Evolutionary conservation across 1,140 invertebrate genomes (phyloP), one percentile per base, ranked within the genome.

Genomic region (Phortica variegata): DNA sequence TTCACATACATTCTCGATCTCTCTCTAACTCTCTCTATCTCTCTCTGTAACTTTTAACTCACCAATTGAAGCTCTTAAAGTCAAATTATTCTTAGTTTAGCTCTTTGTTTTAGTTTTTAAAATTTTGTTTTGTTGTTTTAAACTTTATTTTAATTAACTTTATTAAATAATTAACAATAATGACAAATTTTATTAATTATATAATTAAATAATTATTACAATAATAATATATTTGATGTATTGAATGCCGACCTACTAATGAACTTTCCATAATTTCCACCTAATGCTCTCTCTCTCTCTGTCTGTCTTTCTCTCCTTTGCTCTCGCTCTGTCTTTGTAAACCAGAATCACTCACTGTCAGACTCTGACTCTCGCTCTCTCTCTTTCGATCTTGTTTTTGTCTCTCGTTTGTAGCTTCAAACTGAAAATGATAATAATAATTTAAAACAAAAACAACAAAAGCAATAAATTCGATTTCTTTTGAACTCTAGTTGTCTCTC

Each of bases 71-170:
- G 21, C 50, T 54, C 6, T 52, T 44, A 29, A 41, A 23, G 36
- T 54, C 19, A 41, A 52, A 45, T 42, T 21, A 18, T 20, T 54
- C 47, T 19, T 49, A 43, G 38, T 43, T 38, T 29, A 34, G 48
- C 29, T 20, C 20, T 37, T 16, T 37, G 23, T 10, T 18, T 19
- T 4, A 13, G 26, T 44, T 18, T 34, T n/a, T 13, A 20, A 19
- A 31, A 7, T 31, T 47, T 33, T 36, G 7, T 10, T 31, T 15
- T n/a, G n/a, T n/a, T n/a, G n/a, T n/a, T n/a, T n/a, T n/a, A n/a
- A n/a, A n/a, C n/a, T n/a, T n/a, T n/a, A n/a, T n/a, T n/a, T n/a
- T n/a, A n/a, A n/a, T n/a, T n/a, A n/a, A n/a, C n/a, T n/a, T n/a
- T n/a, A n/a, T n/a, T n/a, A n/a, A n/a, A n/a, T n/a, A n/a, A n/a